Evolutionary conservation across 2,113 vertebrate genomes (phyloP).

Genomic region (Heloderma charlesbogerti): DNA sequence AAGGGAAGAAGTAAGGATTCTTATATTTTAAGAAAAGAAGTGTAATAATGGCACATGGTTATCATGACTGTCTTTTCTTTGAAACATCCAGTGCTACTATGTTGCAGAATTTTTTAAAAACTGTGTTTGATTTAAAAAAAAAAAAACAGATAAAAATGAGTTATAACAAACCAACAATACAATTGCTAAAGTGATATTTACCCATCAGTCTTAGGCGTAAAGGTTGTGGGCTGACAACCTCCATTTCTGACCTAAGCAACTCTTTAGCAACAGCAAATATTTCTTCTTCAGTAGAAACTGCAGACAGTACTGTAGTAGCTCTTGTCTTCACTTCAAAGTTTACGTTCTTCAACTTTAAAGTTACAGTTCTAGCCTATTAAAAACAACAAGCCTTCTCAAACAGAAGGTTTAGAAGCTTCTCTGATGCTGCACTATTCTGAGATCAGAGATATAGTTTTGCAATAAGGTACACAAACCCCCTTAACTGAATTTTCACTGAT

Average conservation of each 20-base stretch:
- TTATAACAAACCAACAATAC: background rate
- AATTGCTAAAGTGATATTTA: slow-evolving; percentile 72
- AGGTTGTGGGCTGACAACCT: slow-evolving; percentile 85
- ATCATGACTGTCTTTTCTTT: background rate
- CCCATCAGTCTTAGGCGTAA: slow-evolving; percentile 96
- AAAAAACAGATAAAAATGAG: background rate
- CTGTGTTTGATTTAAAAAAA: background rate
- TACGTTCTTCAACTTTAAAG: slow-evolving; percentile 95
- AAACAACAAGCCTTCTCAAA: slow-evolving; percentile 25
- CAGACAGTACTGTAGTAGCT: slow-evolving; percentile 83
- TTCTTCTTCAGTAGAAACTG: slow-evolving; percentile 89
- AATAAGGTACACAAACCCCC: background rate
- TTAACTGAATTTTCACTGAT: background rate
- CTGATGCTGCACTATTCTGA: background rate
- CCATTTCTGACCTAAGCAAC: slow-evolving; percentile 91
- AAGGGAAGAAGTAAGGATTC: slow-evolving; percentile 18
- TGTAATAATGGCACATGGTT: background rate
- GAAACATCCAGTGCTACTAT: background rate
- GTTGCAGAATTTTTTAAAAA: background rate
- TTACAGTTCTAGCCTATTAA: slow-evolving; percentile 90
- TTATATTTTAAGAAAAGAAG: background rate
- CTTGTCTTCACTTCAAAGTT: slow-evolving; percentile 96
- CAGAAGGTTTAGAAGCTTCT: background rate
- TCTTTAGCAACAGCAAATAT: slow-evolving; percentile 93
- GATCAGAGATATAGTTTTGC: background rate